Percentiles rank a stretch among this genome's conserved stretches.
phyloP scores from a whole-genome alignment of 2,888 invertebrate species.

The Campopleginae sp. region DNA sequence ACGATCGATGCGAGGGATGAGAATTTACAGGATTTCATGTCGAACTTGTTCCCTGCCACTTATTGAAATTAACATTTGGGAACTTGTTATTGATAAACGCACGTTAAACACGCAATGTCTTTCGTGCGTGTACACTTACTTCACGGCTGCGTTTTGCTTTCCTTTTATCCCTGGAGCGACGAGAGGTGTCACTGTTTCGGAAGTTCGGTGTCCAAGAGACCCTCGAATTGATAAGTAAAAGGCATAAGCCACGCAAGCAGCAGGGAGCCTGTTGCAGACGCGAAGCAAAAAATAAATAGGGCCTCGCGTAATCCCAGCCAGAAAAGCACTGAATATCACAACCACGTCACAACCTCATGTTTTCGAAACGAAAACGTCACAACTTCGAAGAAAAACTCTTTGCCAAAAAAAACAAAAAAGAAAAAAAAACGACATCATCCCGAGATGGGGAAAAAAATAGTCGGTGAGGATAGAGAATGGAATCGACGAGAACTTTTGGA shows the following conservation, averaged over 20 bases:
- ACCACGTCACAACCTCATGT: not conserved
- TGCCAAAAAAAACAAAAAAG: not conserved
- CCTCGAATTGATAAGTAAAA: slow-evolving; percentile 79
- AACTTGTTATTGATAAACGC: slow-evolving; percentile 72
- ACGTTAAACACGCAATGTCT: slow-evolving; percentile 75
- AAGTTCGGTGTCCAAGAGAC: slow-evolving; percentile 65
- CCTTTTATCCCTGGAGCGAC: slow-evolving; percentile 31
- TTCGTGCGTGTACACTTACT: slow-evolving; percentile 59
- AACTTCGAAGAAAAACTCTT: not conserved
- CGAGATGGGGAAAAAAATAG: not conserved
- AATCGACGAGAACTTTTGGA: slow-evolving; percentile 3
- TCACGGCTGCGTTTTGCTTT: slow-evolving; percentile 34
- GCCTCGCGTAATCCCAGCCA: slow-evolving; percentile 73
- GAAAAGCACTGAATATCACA: slow-evolving; percentile 41
- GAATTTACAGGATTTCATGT: slow-evolving; percentile 50
- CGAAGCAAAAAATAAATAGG: slow-evolving; percentile 38
- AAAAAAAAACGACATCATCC: not conserved
- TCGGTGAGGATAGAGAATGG: not conserved
- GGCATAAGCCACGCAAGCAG: slow-evolving; percentile 68
- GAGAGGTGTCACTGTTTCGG: slow-evolving; percentile 33
- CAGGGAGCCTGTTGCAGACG: slow-evolving; percentile 76
- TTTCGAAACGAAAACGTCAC: not conserved
- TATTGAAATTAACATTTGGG: slow-evolving; percentile 73
- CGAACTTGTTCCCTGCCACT: slow-evolving; percentile 53
- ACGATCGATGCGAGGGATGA: slow-evolving; percentile 50